phyloP scores from a whole-genome alignment of 2,888 invertebrate species.

The Neoascia interrupta region DNA sequence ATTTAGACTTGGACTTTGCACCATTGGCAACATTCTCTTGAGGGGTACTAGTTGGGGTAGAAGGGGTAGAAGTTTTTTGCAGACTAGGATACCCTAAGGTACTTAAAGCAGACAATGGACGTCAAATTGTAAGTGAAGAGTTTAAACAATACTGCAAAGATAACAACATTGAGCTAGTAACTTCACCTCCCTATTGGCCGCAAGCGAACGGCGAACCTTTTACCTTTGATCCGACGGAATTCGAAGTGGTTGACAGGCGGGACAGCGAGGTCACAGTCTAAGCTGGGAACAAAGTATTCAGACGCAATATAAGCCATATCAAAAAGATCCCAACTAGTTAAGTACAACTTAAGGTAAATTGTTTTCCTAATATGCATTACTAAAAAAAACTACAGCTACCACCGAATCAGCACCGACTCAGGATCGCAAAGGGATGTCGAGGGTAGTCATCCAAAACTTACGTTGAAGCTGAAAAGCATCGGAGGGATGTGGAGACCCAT shows the following conservation, averaged over 20 bases:
- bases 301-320: too few species aligned
- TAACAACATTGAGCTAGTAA: not conserved
- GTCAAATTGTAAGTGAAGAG: not conserved
- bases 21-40: not conserved
- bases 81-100: not conserved
- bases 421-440: too few species aligned
- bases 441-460: too few species aligned
- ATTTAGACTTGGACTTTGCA: not conserved
- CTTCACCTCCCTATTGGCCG: not conserved
- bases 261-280: not conserved
- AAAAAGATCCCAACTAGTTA: too few species aligned
- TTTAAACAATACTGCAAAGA: not conserved
- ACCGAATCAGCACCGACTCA: too few species aligned
- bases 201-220: not conserved
- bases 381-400: too few species aligned
- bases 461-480: too few species aligned
- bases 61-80: conserved; percentile 26
- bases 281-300: not conserved
- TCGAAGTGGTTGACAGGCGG: not conserved
- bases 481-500: too few species aligned
- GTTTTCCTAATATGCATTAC: too few species aligned
- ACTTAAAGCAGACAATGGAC: not conserved
- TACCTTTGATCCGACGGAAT: too few species aligned
- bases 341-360: too few species aligned
- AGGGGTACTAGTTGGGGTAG: not conserved